Base-by-base conservation (phyloP, 2,888 invertebrate genomes). In the Caenorhabditis sp. region DNA sequence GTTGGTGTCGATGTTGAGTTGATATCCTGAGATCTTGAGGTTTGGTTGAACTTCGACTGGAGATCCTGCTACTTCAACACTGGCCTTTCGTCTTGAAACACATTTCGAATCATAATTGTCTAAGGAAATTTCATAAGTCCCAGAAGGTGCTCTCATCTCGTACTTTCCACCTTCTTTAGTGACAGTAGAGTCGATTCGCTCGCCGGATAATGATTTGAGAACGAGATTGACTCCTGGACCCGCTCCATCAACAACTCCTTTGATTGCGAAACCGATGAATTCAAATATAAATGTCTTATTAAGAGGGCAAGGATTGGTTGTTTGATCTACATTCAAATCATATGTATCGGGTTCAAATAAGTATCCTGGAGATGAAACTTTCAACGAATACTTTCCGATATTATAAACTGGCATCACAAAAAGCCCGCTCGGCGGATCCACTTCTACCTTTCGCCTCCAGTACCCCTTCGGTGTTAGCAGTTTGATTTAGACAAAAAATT, bases 371-470 rank as follows among this genome's bases (percentile, higher is more conserved):
- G 89, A 89, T 58, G 88, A 87, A 20, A 90, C 89, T 73, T 88
- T 88, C 58, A 90, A 82, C 8, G 88, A 83, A 75, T 90, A 90
- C 53, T 88, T 87, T 31, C 90, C 90, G 71, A 89, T 89, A 71
- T 88, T 89, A 85, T 90, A 97, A 0, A 99, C 90, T 0, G 97
- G 97, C 70, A 99, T 91, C 88, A 97, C 95, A 88, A 97, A 99
- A 89, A 97, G 97, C 0, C 97, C 97, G 89, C 94, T 97, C 77
- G 95, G 95, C 0, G 97, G 96, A 8, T 97, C 96, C 89, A 96
- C 95, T 89, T 95, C 95, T 0, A 95, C 96, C 88, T 93, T 93
- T 88, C 96, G 95, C 89, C 96, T 97, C 26, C 97, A 90, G 87
- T 93, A 94, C 14, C 96, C 96, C 89, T 94, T 93, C 88, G 94